Conservation (phyloP, 2,797 vertebrate genomes). For the Sardinella longiceps region DNA sequence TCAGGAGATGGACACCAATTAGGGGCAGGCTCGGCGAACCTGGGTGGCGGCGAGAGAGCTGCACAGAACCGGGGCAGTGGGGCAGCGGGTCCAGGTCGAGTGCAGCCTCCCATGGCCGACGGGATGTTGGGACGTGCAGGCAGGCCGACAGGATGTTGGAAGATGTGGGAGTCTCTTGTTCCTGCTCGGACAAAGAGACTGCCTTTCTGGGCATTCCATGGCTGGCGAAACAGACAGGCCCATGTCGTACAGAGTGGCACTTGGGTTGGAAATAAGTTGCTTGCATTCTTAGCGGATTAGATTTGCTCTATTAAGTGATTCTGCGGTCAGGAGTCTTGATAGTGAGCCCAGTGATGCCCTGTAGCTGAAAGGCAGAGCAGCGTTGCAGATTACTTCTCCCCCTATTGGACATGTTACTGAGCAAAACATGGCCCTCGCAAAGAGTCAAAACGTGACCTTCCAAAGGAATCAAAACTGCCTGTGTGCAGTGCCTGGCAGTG, state of each 20-base stretch:
- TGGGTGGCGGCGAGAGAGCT: background rate
- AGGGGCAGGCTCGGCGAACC: background rate
- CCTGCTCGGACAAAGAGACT: background rate
- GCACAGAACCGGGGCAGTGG: slow-evolving; percentile 2
- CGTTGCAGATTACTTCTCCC: background rate
- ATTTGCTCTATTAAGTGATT: slow-evolving; percentile 33
- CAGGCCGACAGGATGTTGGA: background rate
- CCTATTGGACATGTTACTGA: background rate
- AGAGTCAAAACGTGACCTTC: background rate
- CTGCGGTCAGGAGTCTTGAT: slow-evolving; percentile 22
- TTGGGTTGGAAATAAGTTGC: slow-evolving; percentile 25
- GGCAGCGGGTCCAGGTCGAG: background rate
- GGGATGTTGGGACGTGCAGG: background rate
- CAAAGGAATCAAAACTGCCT: background rate
- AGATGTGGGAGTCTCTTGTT: slow-evolving; percentile 13
- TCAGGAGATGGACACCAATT: background rate
- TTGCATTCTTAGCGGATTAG: slow-evolving; percentile 33
- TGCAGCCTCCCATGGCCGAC: background rate
- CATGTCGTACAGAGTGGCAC: background rate
- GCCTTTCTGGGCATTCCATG: slow-evolving; percentile 6
- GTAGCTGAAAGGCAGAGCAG: slow-evolving; percentile 6
- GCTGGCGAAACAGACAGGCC: background rate
- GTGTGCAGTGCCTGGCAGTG: background rate
- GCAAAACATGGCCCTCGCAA: background rate
- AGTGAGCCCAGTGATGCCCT: slow-evolving; percentile 19